phyloP scores from a whole-genome alignment of 2,888 invertebrate species.

The Metacarcinus magister region DNA sequence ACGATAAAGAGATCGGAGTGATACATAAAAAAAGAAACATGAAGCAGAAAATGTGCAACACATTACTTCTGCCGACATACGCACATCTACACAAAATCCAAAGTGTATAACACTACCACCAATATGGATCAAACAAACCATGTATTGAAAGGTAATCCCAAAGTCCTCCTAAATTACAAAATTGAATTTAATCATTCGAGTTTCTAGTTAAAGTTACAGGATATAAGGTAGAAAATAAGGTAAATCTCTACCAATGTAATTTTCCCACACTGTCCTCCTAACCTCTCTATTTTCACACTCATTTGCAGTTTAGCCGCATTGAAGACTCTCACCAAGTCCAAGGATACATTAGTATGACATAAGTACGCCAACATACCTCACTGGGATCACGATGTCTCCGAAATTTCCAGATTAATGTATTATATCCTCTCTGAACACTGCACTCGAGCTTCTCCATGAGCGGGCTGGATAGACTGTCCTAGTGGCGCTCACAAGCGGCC shows the following conservation, averaged over 20 bases:
- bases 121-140: no score
- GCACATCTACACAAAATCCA: no score
- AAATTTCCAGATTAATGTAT: background rate
- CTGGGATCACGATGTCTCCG: background rate
- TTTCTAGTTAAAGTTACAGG: background rate
- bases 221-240: background rate
- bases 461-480: background rate
- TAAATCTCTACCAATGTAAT: background rate
- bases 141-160: no score
- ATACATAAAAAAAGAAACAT: no score
- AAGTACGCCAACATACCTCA: background rate
- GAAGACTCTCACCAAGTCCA: background rate
- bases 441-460: background rate
- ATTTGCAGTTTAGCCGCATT: background rate
- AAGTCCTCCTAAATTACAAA: no score
- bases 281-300: background rate
- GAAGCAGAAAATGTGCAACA: no score
- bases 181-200: no score
- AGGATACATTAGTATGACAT: background rate
- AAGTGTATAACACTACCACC: no score
- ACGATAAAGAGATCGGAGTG: no score
- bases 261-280: background rate
- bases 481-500: background rate
- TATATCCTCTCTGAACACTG: background rate
- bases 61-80: no score